Base-by-base conservation (phyloP, 2,888 invertebrate species). In the Apoda limacodes region DNA sequence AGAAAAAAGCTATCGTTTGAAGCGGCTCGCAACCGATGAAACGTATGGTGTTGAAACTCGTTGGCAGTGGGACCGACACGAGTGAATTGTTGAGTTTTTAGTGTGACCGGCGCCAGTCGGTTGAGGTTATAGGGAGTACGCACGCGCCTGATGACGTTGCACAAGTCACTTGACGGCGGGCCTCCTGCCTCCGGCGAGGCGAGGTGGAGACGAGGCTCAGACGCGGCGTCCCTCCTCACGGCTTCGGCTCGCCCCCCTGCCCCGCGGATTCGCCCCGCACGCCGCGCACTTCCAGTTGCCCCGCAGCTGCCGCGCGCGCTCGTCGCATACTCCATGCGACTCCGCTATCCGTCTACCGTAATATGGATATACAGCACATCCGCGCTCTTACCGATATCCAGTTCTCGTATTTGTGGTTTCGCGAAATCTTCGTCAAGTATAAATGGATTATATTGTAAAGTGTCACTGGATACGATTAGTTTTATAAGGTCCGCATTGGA, bases 371-470 rank as follows among this genome's bases (percentile, higher is more conserved):
- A 78, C 67, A 67, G 55, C 68, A 76, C 63, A 76, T 63, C 57
- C 71, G 72, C 68, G 66, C 67, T 60, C 71, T 67, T 61, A 64
- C 67, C 64, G 69, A 65, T 67, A 71, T 64, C 68, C 67, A 71
- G 61, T 78, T 76, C 58, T 64, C 70, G 44, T 76, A 72, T 69
- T 62, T 70, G 70, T 80, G 80, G 78, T 76, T 80, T 53, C 72
- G 75, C 60, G 70, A 75, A 71, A 64, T 78, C 48, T 68, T 68
- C 55, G 78, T 75, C 59, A 78, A 78, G 59, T 70, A 66, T 60
- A 76, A 76, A 80, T 78, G 80, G 80, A 80, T 80, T 80, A 80
- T 78, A 74, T 75, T 80, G 70, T 80, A 70, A 72, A 76, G 75
- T 75, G 72, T 53, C 52, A 46, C 53, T 47, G 52, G 53, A 55